These are phyloP conservation scores for Ploceus nigricollis DNA, from an alignment of 2,113 vertebrate genomes.

Conservation along the genomic window DNA sequence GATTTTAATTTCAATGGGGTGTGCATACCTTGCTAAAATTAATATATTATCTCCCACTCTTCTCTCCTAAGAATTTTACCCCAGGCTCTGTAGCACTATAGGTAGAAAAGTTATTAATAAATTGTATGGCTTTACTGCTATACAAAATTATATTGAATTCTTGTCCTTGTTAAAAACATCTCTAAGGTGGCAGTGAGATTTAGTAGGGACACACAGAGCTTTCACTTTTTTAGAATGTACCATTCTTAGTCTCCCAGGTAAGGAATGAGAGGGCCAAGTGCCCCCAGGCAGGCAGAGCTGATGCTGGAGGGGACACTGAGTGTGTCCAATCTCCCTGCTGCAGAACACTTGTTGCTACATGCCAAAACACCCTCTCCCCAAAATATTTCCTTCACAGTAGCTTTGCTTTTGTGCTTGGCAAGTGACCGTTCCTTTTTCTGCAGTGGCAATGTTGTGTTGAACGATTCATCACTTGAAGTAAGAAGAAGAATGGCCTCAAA, in stretches of 20 bases:
- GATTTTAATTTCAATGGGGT: not conserved
- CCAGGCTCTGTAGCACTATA: not conserved
- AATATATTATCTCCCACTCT: not conserved
- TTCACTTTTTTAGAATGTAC: not conserved
- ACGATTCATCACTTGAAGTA: not conserved
- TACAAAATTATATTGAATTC: not conserved
- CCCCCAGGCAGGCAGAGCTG: not conserved
- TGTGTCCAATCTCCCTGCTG: not conserved
- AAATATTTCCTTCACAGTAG: not conserved
- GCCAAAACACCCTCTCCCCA: not conserved
- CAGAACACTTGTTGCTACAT: not conserved
- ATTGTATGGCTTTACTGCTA: not conserved
- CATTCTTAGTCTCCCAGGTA: not conserved
- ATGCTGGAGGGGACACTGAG: no score
- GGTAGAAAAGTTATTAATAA: not conserved
- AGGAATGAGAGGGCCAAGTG: not conserved
- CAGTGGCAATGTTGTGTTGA: not conserved
- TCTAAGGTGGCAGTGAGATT: not conserved
- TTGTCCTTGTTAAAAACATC: not conserved
- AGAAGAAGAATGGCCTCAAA: not conserved
- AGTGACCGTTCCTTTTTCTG: not conserved
- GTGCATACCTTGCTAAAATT: not conserved
- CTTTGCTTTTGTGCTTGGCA: not conserved
- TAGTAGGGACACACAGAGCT: not conserved
- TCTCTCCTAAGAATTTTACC: not conserved